These are phyloP conservation scores for Hypomesus transpacificus DNA, from an alignment of 2,113 vertebrate species.

Conservation along the genomic window DNA sequence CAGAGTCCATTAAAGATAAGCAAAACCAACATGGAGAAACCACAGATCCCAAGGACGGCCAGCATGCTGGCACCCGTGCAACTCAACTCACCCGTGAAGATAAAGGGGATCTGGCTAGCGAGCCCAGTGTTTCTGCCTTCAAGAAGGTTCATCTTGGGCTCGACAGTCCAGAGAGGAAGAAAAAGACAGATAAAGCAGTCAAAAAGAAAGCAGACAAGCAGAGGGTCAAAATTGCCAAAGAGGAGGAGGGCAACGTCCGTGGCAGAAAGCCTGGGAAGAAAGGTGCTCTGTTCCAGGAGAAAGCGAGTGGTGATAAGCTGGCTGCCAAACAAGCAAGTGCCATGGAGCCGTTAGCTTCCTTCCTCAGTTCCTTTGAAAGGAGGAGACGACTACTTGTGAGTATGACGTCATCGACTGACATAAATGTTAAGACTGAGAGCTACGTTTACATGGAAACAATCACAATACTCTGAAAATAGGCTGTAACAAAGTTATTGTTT, in stretches of 20 bases:
- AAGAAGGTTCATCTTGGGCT: constrained; percentile 69
- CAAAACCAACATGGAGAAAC: constrained; percentile 74
- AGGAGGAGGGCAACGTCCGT: constrained; percentile 45
- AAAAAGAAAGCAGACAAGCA: constrained; percentile 78
- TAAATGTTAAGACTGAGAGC: neutral
- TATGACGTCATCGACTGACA: constrained; percentile 33
- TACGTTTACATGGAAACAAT: too few relatives aligned
- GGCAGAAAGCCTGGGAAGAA: constrained; percentile 75
- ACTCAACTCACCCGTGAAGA: constrained; percentile 71
- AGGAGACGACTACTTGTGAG: constrained; percentile 83
- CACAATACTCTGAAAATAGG: too few relatives aligned
- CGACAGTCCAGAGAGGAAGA: constrained; percentile 70
- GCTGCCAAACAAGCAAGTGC: constrained; percentile 53
- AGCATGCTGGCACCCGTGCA: constrained; percentile 55
- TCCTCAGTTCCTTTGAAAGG: constrained; percentile 83
- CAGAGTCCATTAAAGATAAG: constrained; percentile 59
- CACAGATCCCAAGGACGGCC: constrained; percentile 57
- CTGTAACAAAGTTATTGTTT: neutral
- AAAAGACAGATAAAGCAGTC: constrained; percentile 64
- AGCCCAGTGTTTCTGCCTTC: constrained; percentile 53
- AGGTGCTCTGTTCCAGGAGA: constrained; percentile 57
- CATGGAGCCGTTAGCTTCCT: constrained; percentile 58
- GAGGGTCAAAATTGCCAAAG: constrained; percentile 71
- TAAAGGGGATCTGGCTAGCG: constrained; percentile 70
- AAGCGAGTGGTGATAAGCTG: constrained; percentile 62